Base-by-base conservation (phyloP, 2,797 vertebrate genomes). In the Spea hammondii region DNA sequence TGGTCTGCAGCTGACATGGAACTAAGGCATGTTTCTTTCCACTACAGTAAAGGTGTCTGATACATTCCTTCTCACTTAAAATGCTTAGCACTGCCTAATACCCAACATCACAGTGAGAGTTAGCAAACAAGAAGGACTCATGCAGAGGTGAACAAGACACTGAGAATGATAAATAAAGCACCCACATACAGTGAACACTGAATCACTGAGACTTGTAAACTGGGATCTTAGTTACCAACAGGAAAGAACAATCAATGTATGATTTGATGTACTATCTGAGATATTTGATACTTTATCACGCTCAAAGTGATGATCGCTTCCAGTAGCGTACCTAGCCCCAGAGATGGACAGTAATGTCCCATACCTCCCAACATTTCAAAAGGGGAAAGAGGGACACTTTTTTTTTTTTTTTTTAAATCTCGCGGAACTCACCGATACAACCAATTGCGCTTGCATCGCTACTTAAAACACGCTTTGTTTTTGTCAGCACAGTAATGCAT, bases 131-230 rank as follows among this genome's bases (percentile, higher is more conserved):
- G 59, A 72, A 6, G 49, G 78, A 74, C 60, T 82, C 80, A 82
- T 32, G 80, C 80, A 73, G 80, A 82, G 80, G 80, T 82, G 80
- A 82, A 65, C 70, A 78, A 77, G 74, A 82, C 80, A 82, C 75
- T 82, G 80, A 82, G 80, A 82, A 82, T 65, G 65, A 74, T 77
- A 78, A 82, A 82, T 66, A 51, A 50, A 78, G 73, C 75, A 77
- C 50, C 49, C 32, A 55, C 79, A 62, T 32, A 83, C 54, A 78
- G 84, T 74, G 80, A 83, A 81, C 85, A 85, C 82, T 83, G 83
- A 79, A 86, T 86, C 86, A 88, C 77, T 78, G 80, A 76, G 80
- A 85, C 85, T 87, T 86, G 85, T 87, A 83, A 76, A 86, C 57
- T 77, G 48, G 74, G 75, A 74, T 68, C 75, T 80, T 83, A 85